Evolutionary conservation across 2,888 invertebrate genomes (phyloP).

Genomic region (Hyposoter dolosus): DNA sequence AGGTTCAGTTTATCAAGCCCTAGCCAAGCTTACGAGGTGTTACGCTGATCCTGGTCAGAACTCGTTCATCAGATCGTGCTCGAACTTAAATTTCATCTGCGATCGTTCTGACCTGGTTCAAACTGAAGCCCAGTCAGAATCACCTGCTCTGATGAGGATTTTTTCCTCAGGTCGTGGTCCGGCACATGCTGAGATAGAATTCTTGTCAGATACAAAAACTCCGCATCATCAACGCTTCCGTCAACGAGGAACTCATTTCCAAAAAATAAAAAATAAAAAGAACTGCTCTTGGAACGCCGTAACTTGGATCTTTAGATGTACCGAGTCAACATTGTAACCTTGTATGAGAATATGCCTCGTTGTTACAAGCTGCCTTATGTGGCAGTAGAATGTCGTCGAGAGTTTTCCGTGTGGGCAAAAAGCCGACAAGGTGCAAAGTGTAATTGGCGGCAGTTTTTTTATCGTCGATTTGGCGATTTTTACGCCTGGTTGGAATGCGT

Average conservation of each 20-base stretch:
- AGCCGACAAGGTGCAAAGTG: constrained; percentile 36
- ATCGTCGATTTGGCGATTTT: constrained; percentile 30
- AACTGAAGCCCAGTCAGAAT: too few relatives aligned
- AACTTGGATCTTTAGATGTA: not conserved
- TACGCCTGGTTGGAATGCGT: constrained; percentile 45
- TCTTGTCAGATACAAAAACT: not conserved
- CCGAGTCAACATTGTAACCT: constrained; percentile 4
- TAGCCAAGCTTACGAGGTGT: too few relatives aligned
- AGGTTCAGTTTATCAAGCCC: too few relatives aligned
- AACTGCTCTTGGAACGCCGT: not conserved
- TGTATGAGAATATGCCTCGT: constrained; percentile 3
- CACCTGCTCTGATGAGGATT: too few relatives aligned
- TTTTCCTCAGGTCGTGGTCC: too few relatives aligned
- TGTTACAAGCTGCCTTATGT: constrained; percentile 30
- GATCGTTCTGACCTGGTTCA: too few relatives aligned
- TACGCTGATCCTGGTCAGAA: too few relatives aligned
- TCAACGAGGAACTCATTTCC: not conserved
- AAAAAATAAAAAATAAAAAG: not conserved
- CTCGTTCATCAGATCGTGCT: too few relatives aligned
- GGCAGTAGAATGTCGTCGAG: constrained; percentile 28
- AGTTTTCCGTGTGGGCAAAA: constrained; percentile 14
- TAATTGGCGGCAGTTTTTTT: constrained; percentile 37
- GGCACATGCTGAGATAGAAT: too few relatives aligned
- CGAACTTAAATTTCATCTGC: too few relatives aligned
- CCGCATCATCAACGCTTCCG: not conserved